These are phyloP conservation scores for Eleginops maclovinus DNA, from an alignment of 2,113 vertebrate species.

Conservation along the genomic window DNA sequence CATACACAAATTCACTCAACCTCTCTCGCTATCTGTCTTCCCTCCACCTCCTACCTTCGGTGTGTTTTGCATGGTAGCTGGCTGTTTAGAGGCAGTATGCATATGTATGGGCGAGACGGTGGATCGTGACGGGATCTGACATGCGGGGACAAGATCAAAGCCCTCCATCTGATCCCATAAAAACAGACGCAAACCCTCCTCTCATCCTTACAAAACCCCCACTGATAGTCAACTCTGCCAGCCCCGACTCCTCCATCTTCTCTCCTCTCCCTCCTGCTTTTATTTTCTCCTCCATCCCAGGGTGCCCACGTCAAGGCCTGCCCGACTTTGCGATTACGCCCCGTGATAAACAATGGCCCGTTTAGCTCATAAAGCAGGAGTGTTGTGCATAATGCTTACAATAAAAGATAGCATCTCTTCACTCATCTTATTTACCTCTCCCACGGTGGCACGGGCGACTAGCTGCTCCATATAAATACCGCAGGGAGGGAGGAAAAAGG, in stretches of 20 bases:
- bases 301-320: constrained; percentile 71
- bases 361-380: constrained; percentile 84
- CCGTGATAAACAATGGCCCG: constrained; percentile 81
- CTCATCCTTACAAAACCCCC: constrained; percentile 82
- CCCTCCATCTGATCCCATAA: constrained; percentile 83
- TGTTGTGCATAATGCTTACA: constrained; percentile 86
- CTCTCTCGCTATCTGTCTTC: constrained; percentile 28
- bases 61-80: constrained; percentile 72
- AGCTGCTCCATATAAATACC: constrained; percentile 91
- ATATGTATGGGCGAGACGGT: constrained; percentile 82
- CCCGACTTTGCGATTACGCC: constrained; percentile 75
- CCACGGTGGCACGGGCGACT: constrained; percentile 83
- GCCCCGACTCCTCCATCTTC: constrained; percentile 75
- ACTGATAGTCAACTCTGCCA: constrained; percentile 78
- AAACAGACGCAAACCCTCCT: constrained; percentile 80
- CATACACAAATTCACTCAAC: constrained; percentile 36
- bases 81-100: constrained; percentile 79
- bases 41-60: constrained; percentile 47
- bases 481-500: constrained; percentile 71
- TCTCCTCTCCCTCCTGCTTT: constrained; percentile 56
- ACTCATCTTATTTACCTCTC: constrained; percentile 97
- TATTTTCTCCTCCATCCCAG: constrained; percentile 59
- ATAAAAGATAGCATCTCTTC: constrained; percentile 96
- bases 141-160: constrained; percentile 84
- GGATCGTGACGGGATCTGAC: constrained; percentile 82